Base-by-base conservation (phyloP, 2,113 vertebrate species). In the Prionailurus viverrinus region DNA sequence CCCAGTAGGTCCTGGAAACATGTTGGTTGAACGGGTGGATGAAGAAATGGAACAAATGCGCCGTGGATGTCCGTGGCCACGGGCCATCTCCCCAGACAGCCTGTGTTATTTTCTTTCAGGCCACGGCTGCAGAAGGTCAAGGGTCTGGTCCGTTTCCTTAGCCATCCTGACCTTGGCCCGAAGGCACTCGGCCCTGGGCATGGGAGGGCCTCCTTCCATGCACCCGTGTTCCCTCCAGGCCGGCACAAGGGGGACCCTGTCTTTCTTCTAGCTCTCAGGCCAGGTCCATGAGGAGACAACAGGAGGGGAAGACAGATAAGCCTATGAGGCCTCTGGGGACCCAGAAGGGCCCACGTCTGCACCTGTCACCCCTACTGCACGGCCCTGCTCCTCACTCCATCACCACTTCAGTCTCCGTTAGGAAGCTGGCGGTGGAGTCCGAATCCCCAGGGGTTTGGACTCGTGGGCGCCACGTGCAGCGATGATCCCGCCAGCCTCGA, bases 331-430 rank as follows among this genome's bases (percentile, higher is more conserved):
- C 33, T 61, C 65, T 79, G 80, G 41, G 58, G 78, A 48, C 31
- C n/a, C 58, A 65, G 33, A 4, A 16, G 1, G 73, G 31, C 51
- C 16, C 51, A 5, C 2, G 0, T 15, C 25, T n/a, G 41, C 27
- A n/a, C 15, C 7, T 19, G 69, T 53, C 33, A 45, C 19, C 23
- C 21, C 5, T 86, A 15, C 71, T 0, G 0, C 14, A 1, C 2
- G 65, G 39, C 45, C 33, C 27, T 41, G 16, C 21, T 27, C 41
- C 13, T 27, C 48, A 39, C 0, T 16, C 63, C 2, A 27, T 19
- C 5, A 12, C 74, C 31, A 6, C 4, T 11, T 39, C 39, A 14
- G 10, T 71, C 84, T 94, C 63, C 69, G 51, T 66, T 51, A 51
- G 91, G 69, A 66, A n/a, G 18, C 18, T 33, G 21, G 55, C 53